Conservation (phyloP, 2,113 vertebrate species). For the Eclectus roratus region DNA sequence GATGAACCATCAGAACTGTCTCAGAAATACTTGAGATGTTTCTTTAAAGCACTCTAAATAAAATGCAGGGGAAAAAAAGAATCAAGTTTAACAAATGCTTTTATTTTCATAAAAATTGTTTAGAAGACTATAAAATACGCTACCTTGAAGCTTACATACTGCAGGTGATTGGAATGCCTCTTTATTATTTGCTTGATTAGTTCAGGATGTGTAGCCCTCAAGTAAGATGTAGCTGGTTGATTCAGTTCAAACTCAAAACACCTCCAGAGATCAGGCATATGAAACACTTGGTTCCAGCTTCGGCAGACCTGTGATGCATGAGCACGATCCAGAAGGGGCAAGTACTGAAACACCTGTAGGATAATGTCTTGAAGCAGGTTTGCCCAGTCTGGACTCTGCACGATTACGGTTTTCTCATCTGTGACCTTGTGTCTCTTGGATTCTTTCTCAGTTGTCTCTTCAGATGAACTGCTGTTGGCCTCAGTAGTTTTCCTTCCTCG, state of each 20-base stretch:
- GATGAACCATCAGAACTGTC: not conserved
- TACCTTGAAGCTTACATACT: conserved; percentile 99
- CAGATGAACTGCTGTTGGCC: conserved; percentile 64
- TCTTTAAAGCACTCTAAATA: not conserved
- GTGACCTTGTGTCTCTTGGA: conserved; percentile 79
- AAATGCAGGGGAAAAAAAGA: not conserved
- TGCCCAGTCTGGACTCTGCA: conserved; percentile 78
- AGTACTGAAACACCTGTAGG: conserved; percentile 90
- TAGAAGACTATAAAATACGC: not conserved
- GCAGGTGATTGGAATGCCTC: conserved; percentile 93
- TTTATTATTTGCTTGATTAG: conserved; percentile 98
- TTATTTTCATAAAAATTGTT: not conserved
- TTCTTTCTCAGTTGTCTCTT: conserved; percentile 63
- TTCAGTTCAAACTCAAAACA: conserved; percentile 97
- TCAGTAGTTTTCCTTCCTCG: conserved; percentile 82
- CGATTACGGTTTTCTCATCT: conserved; percentile 8
- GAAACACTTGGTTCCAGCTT: conserved; percentile 94
- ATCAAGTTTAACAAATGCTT: not conserved
- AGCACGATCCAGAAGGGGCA: conserved; percentile 92
- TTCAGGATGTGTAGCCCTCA: conserved; percentile 95
- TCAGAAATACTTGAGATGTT: not conserved
- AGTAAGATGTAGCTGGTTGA: conserved; percentile 92
- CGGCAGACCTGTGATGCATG: conserved; percentile 93
- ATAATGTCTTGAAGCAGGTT: conserved; percentile 90
- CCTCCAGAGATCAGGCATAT: conserved; percentile 97